phyloP scores from a whole-genome alignment of 2,888 invertebrate species.

The Xanthia icteritia region DNA sequence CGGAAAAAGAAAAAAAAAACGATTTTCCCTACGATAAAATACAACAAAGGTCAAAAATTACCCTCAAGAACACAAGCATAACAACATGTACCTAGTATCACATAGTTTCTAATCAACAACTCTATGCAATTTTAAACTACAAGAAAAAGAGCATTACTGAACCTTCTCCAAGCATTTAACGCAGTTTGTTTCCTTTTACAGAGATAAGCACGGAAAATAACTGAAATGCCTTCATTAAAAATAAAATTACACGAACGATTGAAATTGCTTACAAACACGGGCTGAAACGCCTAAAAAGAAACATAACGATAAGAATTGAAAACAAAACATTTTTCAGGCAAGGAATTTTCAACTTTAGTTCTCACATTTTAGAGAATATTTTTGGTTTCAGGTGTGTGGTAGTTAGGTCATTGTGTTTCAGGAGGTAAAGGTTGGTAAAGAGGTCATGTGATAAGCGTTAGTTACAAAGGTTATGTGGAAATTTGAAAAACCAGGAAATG shows the following conservation, averaged over 20 bases:
- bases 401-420: conserved; percentile 71
- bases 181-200: conserved; percentile 35
- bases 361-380: conserved; percentile 61
- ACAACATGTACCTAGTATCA: neutral
- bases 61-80: neutral
- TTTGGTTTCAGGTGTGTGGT: conserved; percentile 46
- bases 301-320: conserved; percentile 81
- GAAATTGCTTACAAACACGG: conserved; percentile 76
- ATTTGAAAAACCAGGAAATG: conserved; percentile 76
- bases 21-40: neutral
- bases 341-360: conserved; percentile 64
- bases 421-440: conserved; percentile 79
- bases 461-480: conserved; percentile 82
- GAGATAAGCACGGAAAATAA: conserved; percentile 51
- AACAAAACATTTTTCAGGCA: conserved; percentile 68
- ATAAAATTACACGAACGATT: conserved; percentile 69
- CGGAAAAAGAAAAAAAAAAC: neutral
- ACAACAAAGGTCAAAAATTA: neutral
- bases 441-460: conserved; percentile 87
- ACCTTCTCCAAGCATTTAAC: conserved; percentile 13
- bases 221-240: conserved; percentile 52
- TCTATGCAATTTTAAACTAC: neutral
- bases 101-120: neutral
- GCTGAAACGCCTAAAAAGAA: conserved; percentile 82
- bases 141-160: conserved; percentile 15